Conservation (phyloP, 2,797 vertebrate genomes). For the Stomatorhinus walkeri region DNA sequence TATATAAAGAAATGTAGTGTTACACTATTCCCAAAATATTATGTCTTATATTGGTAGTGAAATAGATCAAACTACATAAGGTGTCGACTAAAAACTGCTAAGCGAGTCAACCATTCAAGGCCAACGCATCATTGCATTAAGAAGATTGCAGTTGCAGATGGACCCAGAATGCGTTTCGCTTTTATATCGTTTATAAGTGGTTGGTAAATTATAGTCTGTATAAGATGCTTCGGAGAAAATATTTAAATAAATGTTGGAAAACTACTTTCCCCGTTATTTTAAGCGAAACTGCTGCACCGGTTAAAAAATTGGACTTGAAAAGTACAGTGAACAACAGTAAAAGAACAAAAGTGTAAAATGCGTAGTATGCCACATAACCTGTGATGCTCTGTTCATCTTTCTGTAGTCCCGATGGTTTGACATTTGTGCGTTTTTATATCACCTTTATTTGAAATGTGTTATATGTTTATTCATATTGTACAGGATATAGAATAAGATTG, state of each 20-base stretch:
- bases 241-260: neutral
- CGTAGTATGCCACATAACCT: neutral
- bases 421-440: neutral
- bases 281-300: neutral
- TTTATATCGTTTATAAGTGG: neutral
- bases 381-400: neutral
- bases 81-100: neutral
- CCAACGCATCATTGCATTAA: neutral
- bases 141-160: neutral
- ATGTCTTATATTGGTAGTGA: neutral
- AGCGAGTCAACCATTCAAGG: neutral
- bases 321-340: neutral
- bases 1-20: neutral
- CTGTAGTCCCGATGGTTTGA: neutral
- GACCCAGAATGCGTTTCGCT: neutral
- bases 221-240: neutral
- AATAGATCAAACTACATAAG: neutral
- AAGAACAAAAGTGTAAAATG: neutral
- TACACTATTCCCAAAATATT: neutral
- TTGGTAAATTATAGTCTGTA: neutral
- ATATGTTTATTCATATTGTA: neutral
- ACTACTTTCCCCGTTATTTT: neutral
- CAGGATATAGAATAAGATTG: neutral
- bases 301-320: neutral
- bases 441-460: neutral